Base-by-base conservation (phyloP, 2,113 vertebrate species). In the Bambusicola thoracicus region DNA sequence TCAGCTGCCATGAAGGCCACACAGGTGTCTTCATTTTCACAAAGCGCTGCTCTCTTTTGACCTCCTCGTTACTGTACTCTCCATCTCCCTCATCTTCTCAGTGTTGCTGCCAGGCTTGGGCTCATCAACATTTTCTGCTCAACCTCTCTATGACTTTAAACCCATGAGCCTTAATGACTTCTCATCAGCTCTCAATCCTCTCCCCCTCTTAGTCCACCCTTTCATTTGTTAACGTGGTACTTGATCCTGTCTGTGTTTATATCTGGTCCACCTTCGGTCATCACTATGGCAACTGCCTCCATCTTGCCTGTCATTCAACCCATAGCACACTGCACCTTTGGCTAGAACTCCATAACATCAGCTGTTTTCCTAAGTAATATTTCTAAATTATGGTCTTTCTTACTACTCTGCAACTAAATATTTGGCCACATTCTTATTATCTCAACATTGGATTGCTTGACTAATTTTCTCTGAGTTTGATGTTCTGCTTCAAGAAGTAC, bases 141-240 rank as follows among this genome's bases (percentile, higher is more conserved):
- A 85, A 17, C 41, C 30, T 75, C 61, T 81, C 56, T 61, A 0
- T 22, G 20, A 12, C 14, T 90, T 81, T 68, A 84, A 68, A 65
- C 43, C 70, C 17, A 2, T 53, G 36, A 73, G 19, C 34, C 25
- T 63, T 81, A 67, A 77, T 83, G 78, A 81, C n/a, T 82, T 70
- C 19, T 40, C 32, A 46, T 27, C 46, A 91, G 20, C 17, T 84
- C 34, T 63, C 0, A 0, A 2, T 66, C 58, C 22, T 32, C n/a
- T 77, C 21, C 13, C 0, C 16, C 0, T 0, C 30, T 79, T 62
- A 34, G 6, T 44, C 69, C 49, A 43, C 15, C 8, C 16, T 86
- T 81, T 80, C 40, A 4, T 86, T 69, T 77, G 34, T 32, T 83
- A 36, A 46, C 40, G 36, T 43, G 13, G 16, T 65, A 61, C 22